Evolutionary conservation across 1,140 invertebrate genomes (phyloP).

Genomic region (Plectus sambesii): DNA sequence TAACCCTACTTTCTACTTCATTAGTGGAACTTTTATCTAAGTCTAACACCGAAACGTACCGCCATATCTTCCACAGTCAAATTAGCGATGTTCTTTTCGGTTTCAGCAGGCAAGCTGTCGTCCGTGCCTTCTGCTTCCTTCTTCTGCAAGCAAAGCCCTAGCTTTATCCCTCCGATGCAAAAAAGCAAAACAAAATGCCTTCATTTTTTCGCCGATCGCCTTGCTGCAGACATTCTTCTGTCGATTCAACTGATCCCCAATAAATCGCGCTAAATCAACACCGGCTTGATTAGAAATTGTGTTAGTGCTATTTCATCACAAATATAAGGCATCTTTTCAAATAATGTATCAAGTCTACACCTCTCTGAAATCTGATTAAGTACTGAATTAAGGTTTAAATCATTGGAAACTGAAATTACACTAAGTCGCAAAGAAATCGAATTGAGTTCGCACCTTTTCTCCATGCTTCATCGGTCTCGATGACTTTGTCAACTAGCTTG

Average conservation of each 20-base stretch:
- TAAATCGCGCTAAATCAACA: constrained; percentile 59
- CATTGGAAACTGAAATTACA: constrained; percentile 10
- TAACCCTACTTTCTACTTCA: no score
- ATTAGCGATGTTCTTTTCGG: constrained; percentile 57
- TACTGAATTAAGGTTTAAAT: no score
- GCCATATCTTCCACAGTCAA: constrained; percentile 58
- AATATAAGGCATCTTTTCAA: constrained; percentile 7
- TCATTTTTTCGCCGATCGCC: constrained; percentile 94
- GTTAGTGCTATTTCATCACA: constrained; percentile 21
- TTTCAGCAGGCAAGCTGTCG: constrained; percentile 57
- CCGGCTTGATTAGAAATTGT: constrained; percentile 15
- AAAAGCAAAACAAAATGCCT: constrained; percentile 50
- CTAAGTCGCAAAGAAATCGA: no score
- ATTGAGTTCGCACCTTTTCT: constrained; percentile 65
- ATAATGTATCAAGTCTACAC: constrained; percentile 13
- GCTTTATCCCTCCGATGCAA: no score
- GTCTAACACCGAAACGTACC: constrained; percentile 31
- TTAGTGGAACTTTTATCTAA: no score
- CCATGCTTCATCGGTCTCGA: constrained; percentile 77
- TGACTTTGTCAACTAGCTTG: constrained; percentile 73
- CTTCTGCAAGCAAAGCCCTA: constrained; percentile 50
- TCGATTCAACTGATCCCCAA: constrained; percentile 83
- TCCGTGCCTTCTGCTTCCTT: constrained; percentile 68
- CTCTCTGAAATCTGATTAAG: constrained; percentile 6
- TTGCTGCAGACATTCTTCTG: constrained; percentile 91